Percentiles rank a stretch among this genome's conserved stretches.
phyloP scores from a whole-genome alignment of 2,888 invertebrate species.

The Chaetoderma sp. region DNA sequence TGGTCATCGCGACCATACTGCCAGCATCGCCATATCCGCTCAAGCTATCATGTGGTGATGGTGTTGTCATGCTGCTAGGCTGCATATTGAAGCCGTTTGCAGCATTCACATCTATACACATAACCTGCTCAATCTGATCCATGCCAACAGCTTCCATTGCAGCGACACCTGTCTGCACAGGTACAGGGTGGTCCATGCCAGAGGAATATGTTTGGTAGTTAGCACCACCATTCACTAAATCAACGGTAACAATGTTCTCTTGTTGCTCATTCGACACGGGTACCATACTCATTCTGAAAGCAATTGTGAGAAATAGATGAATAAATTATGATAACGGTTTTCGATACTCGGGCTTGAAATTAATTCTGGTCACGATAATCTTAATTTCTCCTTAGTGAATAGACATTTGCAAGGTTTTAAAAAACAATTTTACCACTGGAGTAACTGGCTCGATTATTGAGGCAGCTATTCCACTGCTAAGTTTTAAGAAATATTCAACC shows the following conservation, averaged over 20 bases:
- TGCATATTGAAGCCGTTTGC: constrained; percentile 27
- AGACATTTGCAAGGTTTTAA: too few species aligned
- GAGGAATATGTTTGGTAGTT: constrained; percentile 42
- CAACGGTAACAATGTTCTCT: background rate
- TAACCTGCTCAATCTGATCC: constrained; percentile 38
- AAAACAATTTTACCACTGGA: too few species aligned
- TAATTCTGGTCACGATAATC: too few species aligned
- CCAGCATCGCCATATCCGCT: constrained; percentile 30
- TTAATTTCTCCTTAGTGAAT: too few species aligned
- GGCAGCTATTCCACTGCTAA: too few species aligned
- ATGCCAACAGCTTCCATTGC: constrained; percentile 36
- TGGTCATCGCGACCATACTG: constrained; percentile 27
- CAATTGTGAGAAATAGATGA: too few species aligned
- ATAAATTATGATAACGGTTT: too few species aligned
- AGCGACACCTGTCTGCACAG: constrained; percentile 17
- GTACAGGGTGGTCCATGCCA: constrained; percentile 39
- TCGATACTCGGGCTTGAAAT: too few species aligned
- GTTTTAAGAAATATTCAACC: too few species aligned
- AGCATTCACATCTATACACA: constrained; percentile 32
- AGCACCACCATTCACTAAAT: background rate
- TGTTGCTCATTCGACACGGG: too few species aligned
- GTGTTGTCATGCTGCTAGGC: constrained; percentile 28
- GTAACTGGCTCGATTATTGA: too few species aligned
- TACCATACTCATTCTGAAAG: too few species aligned
- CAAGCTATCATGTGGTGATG: constrained; percentile 38